Base-by-base conservation (phyloP, 2,113 vertebrate species). In the Coregonus clupeaformis region DNA sequence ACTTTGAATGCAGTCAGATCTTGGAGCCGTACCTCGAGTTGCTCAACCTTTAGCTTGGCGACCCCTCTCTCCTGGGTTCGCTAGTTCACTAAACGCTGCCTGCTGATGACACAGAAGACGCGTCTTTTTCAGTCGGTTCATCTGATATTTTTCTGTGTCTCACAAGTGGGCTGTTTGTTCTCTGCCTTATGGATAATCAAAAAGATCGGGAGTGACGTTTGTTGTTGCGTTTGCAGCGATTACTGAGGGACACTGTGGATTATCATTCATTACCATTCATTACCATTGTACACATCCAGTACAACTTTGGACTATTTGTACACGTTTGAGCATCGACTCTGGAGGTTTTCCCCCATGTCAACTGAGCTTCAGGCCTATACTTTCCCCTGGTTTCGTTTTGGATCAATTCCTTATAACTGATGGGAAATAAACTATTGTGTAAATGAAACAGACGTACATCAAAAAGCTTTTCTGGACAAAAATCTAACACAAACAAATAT, bases 131-230 rank as follows among this genome's bases (percentile, higher is more conserved):
- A 82, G 82, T 82, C 81, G 84, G 69, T 78, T 80, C 82, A 59
- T 92, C 87, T 91, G 89, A 90, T 89, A 88, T 90, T 71, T 60
- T 59, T 52, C 72, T 76, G 74, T 76, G 87, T 82, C 77, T 55
- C 36, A 69, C 64, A 74, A 66, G 82, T 4, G 66, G 57, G 45
- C n/a, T 36, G 65, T 9, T 67, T 32, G 65, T 67, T 67, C 30
- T 27, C 65, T 20, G 30, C 74, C 83, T 83, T 16, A n/a, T 20
- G 69, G 3, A 6, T 72, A 25, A 42, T 72, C 57, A 63, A 62
- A 72, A 36, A 72, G 57, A 11, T 72, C 55, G 52, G 69, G 18
- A 71, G 42, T 52, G 68, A 69, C 12, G 27, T 69, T 52, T n/a
- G 22, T 69, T 47, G 68, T 69, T 69, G 45, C 5, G 22, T 69